A percentile compares a stretch with the other conserved stretches of the same genome.
Evolutionary conservation across 2,113 vertebrate genomes (phyloP).

Genomic region (Notarius quadriscutis): DNA sequence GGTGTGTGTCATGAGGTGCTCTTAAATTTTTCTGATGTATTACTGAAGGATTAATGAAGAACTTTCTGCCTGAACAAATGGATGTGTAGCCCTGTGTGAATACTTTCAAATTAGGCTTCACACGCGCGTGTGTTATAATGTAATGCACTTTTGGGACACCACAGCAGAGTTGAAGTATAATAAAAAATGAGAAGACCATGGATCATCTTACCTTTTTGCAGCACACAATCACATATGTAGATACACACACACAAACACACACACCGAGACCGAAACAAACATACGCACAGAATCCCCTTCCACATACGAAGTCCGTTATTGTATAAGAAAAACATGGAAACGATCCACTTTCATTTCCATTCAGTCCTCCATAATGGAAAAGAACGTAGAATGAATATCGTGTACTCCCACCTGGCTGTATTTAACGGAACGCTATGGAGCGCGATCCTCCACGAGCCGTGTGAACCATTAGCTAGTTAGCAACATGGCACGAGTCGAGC

Average conservation of each 20-base stretch:
- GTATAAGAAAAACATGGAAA: no score
- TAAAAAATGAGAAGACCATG: not conserved
- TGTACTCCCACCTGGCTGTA: no score
- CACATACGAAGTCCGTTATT: no score
- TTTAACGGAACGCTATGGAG: no score
- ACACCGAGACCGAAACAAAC: no score
- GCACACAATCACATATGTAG: constrained; percentile 3
- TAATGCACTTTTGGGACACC: constrained; percentile 44
- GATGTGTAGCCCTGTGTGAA: constrained; percentile 58
- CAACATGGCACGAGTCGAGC: no score
- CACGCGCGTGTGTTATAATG: constrained; percentile 31
- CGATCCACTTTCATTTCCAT: no score
- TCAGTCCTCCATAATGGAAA: no score
- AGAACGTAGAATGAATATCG: no score
- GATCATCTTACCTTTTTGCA: not conserved
- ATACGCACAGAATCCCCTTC: no score
- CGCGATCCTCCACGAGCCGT: no score
- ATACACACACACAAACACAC: not conserved
- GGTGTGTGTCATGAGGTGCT: constrained; percentile 18
- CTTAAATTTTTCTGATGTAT: constrained; percentile 49
- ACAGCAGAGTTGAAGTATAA: constrained; percentile 6
- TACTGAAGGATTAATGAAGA: constrained; percentile 51
- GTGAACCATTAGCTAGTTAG: no score
- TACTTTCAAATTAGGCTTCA: constrained; percentile 52
- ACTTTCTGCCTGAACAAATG: constrained; percentile 54